Conservation (phyloP, 2,113 vertebrate species). For the Columba livia region DNA sequence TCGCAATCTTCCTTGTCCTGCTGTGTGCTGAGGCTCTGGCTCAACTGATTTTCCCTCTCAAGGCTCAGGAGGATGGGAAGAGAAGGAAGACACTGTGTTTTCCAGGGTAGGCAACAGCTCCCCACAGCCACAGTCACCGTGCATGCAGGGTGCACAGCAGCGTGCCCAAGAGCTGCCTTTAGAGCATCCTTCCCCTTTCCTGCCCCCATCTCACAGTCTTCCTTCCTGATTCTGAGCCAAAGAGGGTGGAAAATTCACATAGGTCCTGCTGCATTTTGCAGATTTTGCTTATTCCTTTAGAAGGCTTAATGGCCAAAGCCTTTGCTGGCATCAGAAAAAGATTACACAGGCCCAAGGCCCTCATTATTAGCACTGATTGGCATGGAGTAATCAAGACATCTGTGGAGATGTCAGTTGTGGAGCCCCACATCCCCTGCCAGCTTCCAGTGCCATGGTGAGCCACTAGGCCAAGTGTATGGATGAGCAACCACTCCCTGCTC, state of each 20-base stretch:
- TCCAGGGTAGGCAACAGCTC: neutral
- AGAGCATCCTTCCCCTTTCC: neutral
- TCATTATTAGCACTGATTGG: too few species aligned
- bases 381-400: neutral
- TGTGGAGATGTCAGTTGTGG: neutral
- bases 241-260: neutral
- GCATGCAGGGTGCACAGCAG: neutral
- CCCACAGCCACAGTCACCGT: neutral
- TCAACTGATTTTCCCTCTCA: neutral
- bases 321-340: neutral
- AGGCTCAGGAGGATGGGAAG: neutral
- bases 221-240: accelerated
- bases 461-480: neutral
- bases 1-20: neutral
- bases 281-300: neutral
- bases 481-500: neutral
- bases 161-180: neutral
- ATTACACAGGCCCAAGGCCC: neutral
- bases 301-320: neutral
- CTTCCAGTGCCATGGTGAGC: neutral
- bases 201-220: neutral
- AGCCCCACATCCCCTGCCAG: neutral
- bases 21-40: neutral
- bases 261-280: neutral
- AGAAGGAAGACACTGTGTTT: accelerated